Evolutionary conservation across 2,113 vertebrate species (phyloP).

Genomic region (Platysternon megacephalum): DNA sequence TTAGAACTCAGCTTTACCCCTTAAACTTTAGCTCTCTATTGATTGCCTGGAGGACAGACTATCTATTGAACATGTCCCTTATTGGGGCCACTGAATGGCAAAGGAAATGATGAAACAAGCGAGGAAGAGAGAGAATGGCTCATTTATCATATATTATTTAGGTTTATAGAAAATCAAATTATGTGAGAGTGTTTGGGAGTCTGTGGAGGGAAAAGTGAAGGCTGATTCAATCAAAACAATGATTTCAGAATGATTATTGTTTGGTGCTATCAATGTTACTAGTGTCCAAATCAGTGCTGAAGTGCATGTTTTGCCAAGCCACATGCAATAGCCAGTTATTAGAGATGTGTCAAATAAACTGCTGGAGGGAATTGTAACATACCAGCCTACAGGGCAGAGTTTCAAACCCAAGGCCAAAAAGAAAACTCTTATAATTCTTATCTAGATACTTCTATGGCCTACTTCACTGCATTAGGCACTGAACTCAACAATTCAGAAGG

Average conservation of each 20-base stretch:
- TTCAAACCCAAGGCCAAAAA: neutral
- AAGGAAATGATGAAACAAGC: neutral
- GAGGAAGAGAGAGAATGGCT: neutral
- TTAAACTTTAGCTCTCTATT: neutral
- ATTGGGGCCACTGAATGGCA: neutral
- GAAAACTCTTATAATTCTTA: neutral
- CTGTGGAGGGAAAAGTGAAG: neutral
- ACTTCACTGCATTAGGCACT: neutral
- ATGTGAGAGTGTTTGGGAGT: neutral
- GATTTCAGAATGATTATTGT: neutral
- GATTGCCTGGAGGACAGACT: neutral
- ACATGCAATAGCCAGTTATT: neutral
- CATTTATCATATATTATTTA: neutral
- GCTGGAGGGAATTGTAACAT: neutral
- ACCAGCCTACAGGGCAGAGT: neutral
- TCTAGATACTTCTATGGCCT: neutral
- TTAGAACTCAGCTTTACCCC: neutral
- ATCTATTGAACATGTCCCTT: neutral
- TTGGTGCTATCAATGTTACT: neutral
- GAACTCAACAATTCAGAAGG: neutral
- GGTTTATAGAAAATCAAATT: neutral
- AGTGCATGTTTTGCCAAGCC: neutral
- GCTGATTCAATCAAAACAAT: neutral
- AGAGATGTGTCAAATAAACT: neutral
- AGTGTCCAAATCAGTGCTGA: neutral